Evolutionary conservation across 2,113 vertebrate genomes (phyloP), one percentile per base, ranked within the genome.

Genomic region (Dolichotis patagonum): DNA sequence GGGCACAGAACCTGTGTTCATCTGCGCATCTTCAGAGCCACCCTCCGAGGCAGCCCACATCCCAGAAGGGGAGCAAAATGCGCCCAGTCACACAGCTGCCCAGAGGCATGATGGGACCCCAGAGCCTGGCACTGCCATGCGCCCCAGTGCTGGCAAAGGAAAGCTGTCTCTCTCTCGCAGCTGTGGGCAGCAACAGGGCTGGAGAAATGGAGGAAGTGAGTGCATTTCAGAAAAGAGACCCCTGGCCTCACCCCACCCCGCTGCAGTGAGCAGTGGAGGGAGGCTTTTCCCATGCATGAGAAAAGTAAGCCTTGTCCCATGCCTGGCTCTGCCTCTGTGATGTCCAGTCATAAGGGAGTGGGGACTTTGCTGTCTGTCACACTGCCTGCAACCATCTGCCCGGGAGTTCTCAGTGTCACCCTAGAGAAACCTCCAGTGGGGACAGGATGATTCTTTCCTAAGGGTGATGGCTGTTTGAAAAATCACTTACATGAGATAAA

Each of bases 381-480:
- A 1, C 28, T 3, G 0, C 17, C 60, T 1, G 1, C 3, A 62
- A 20, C 24, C 3, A 3, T 13, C 7, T 5, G 12, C 28, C 35
- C 41, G 86, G 32, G n/a, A 89, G 35, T 10, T 83, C 77, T 24
- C 35, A 62, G 52, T 26, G 32, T 35, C 19, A 20, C 71, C 85
- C 81, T 43, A 63, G 28, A 89, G 52, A 30, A 83, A 63, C 10
- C 90, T 95, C 16, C 8, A 35, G 1, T 17, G 24, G 28, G 7
- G 20, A 58, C 30, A 20, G 20, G 71, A 19, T 9, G 38, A 73
- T 26, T 0, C 49, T 63, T 91, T 84, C 22, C 84, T 67, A 38
- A 90, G 88, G 35, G 35, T 14, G 58, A 38, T 49, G 67, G 38
- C 73, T 35, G 63, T 54, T 58, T 69, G n/a, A 93, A 58, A 46